These are phyloP conservation scores for Geopemphigus sp. DNA, from an alignment of 1,140 invertebrate species.

Conservation along the genomic window DNA sequence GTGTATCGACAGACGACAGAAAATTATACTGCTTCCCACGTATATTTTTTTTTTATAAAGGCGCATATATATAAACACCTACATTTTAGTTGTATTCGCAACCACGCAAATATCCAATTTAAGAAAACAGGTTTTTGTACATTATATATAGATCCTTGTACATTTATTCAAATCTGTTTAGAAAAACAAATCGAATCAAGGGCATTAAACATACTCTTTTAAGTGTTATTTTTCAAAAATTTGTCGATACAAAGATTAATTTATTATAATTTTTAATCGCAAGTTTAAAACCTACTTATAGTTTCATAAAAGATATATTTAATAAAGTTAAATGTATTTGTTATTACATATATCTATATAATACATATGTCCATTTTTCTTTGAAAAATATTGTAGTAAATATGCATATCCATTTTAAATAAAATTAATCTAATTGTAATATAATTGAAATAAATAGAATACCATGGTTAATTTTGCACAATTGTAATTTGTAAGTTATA, in stretches of 20 bases:
- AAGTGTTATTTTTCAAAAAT: constrained; percentile 29
- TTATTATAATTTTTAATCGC: not conserved
- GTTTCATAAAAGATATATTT: not conserved
- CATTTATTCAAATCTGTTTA: constrained; percentile 1
- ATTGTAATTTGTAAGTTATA: not conserved
- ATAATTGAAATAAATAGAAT: not conserved
- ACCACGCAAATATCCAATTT: constrained; percentile 43
- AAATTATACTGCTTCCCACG: constrained; percentile 28
- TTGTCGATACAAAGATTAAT: not conserved
- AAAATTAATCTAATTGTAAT: not conserved
- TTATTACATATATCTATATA: too few species aligned
- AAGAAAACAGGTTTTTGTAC: constrained; percentile 34
- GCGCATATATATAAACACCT: constrained; percentile 38
- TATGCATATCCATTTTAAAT: not conserved
- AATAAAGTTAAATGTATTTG: not conserved
- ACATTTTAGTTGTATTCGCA: constrained; percentile 44
- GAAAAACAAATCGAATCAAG: constrained; percentile 19
- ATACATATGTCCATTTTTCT: not conserved
- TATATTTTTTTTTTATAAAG: constrained; percentile 12
- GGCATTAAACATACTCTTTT: not conserved
- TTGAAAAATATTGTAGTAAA: not conserved
- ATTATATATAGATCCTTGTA: not conserved
- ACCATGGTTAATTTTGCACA: not conserved
- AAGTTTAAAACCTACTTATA: not conserved
- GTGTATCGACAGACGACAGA: constrained; percentile 6